Evolutionary conservation across 2,113 vertebrate species (phyloP).

Genomic region (Corythaeola cristata): DNA sequence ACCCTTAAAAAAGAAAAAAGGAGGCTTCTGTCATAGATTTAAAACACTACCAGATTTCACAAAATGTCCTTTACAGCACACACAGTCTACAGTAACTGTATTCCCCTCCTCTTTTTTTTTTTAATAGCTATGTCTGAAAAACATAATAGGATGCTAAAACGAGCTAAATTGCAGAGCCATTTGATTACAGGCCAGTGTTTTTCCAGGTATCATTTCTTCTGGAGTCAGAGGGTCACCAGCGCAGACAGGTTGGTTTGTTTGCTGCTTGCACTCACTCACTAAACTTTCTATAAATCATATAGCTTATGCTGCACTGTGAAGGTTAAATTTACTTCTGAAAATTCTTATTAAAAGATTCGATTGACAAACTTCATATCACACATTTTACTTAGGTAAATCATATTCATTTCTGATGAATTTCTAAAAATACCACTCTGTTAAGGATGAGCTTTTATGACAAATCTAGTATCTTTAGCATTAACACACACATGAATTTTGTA

Average conservation of each 20-base stretch:
- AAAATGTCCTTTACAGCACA: background rate
- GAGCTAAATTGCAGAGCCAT: background rate
- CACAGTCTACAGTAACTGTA: background rate
- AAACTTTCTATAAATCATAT: background rate
- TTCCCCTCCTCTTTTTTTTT: background rate
- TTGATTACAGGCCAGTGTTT: background rate
- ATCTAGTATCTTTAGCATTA: background rate
- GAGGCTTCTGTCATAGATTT: background rate
- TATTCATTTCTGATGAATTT: background rate
- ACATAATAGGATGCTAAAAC: background rate
- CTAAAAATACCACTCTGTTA: background rate
- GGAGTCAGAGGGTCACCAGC: background rate
- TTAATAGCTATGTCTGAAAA: background rate
- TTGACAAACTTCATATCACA: background rate
- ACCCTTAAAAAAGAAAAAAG: background rate
- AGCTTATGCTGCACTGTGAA: background rate
- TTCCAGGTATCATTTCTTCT: background rate
- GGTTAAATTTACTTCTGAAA: background rate
- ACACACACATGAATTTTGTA: background rate
- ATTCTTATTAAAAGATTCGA: background rate
- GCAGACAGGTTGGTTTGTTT: background rate
- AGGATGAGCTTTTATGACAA: constrained; percentile 7
- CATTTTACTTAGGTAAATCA: background rate
- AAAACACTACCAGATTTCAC: background rate
- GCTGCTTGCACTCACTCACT: background rate